A percentile compares a stretch with the other conserved stretches of the same genome.
Evolutionary conservation across 1,140 invertebrate species (phyloP).

Genomic region (Psix sp.): DNA sequence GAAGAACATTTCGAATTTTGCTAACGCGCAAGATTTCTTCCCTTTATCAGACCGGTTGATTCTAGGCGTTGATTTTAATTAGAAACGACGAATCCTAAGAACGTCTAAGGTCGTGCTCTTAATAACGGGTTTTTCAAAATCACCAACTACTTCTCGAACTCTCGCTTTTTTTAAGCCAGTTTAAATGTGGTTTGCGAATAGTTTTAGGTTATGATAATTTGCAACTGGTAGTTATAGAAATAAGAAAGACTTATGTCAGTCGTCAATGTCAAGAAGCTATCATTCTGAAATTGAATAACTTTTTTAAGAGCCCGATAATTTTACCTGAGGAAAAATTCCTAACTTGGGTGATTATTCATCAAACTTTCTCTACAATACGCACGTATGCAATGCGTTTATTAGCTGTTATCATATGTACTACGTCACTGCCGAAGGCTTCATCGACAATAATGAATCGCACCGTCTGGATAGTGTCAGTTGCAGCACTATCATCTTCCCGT

Average conservation of each 20-base stretch:
- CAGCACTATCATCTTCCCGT: no score
- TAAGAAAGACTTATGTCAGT: no score
- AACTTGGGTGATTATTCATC: constrained; percentile 12
- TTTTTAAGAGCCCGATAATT: no score
- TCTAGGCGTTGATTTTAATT: constrained; percentile 4
- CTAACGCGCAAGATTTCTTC: neutral
- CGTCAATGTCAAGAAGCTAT: no score
- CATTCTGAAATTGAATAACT: no score
- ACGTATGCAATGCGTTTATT: constrained; percentile 1
- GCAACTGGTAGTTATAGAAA: no score
- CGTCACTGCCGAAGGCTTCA: neutral
- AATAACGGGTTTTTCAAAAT: no score
- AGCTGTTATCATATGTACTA: constrained; percentile 8
- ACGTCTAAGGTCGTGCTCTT: neutral
- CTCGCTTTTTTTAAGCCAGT: no score
- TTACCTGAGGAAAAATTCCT: constrained; percentile 15
- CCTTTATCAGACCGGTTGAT: neutral
- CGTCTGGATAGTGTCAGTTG: neutral
- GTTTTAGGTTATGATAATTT: no score
- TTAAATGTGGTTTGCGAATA: neutral
- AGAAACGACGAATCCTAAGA: neutral
- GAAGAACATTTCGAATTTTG: neutral
- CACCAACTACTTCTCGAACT: no score
- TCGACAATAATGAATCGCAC: constrained; percentile 13
- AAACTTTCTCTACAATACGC: constrained; percentile 7